Evolutionary conservation across 2,113 vertebrate genomes (phyloP).

Genomic region (Pollachius pollachius): DNA sequence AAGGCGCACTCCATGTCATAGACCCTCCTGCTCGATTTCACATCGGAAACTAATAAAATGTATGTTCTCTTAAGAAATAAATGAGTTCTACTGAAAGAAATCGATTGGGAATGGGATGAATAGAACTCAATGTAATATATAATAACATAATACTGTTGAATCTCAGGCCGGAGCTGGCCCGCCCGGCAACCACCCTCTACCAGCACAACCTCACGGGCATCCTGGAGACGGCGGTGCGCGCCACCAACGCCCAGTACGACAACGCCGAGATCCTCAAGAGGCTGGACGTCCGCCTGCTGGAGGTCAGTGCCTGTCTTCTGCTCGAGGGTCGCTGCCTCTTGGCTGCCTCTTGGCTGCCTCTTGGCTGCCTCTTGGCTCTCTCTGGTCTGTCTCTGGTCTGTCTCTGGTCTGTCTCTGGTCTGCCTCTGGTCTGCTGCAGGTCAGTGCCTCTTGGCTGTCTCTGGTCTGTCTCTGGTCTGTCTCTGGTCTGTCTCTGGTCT

Average conservation of each 20-base stretch:
- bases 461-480: slow-evolving; percentile 54
- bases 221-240: slow-evolving; percentile 91
- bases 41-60: too few species aligned
- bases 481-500: slow-evolving; percentile 59
- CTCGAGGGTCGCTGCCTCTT: too few species aligned
- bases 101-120: too few species aligned
- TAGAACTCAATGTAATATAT: too few species aligned
- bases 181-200: slow-evolving; percentile 94
- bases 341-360: not conserved
- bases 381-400: slow-evolving; percentile 60
- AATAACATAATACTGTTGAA: too few species aligned
- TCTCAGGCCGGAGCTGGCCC: slow-evolving; percentile 87
- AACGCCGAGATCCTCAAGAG: slow-evolving; percentile 93
- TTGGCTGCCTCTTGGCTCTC: slow-evolving; percentile 58
- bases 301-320: slow-evolving; percentile 72
- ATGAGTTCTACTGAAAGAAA: too few species aligned
- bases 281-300: slow-evolving; percentile 91
- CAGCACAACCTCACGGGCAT: slow-evolving; percentile 98
- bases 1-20: too few species aligned
- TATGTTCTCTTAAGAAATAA: too few species aligned
- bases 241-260: slow-evolving; percentile 97
- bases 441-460: slow-evolving; percentile 60
- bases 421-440: not conserved
- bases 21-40: too few species aligned
- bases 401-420: slow-evolving; percentile 78